A percentile compares a stretch with the other conserved stretches of the same genome.
Evolutionary conservation across 2,113 vertebrate genomes (phyloP).

Genomic region (Mastomys natalensis): DNA sequence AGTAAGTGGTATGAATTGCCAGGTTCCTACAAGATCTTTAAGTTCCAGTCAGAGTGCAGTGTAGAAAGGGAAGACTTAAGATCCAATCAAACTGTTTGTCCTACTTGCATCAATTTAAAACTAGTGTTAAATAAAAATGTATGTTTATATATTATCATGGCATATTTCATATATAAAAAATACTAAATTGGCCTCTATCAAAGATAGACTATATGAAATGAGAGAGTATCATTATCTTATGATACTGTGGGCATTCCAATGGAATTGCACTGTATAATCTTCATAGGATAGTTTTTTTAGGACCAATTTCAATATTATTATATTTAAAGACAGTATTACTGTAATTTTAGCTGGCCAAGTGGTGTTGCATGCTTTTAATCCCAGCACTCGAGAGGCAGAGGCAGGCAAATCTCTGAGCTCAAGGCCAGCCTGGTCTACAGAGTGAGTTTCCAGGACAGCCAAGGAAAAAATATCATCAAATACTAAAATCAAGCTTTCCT

Average conservation of each 20-base stretch:
- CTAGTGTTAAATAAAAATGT: slow-evolving; percentile 4
- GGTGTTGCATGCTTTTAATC: background rate
- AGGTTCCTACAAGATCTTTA: background rate
- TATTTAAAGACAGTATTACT: background rate
- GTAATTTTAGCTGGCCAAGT: background rate
- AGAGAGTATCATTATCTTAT: background rate
- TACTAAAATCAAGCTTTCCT: slow-evolving; percentile 13
- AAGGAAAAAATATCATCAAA: background rate
- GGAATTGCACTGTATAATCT: background rate
- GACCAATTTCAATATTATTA: background rate
- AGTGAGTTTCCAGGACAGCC: background rate
- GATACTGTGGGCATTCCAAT: background rate
- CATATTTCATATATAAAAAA: background rate
- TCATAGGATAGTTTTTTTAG: background rate
- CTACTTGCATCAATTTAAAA: background rate
- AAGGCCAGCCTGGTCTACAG: background rate
- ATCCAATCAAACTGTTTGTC: background rate
- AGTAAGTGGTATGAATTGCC: background rate
- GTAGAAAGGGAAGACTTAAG: background rate
- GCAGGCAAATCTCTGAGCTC: background rate
- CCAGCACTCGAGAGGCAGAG: background rate
- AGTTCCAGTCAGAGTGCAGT: background rate
- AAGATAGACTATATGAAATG: background rate
- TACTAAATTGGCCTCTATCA: background rate
- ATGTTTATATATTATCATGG: background rate